phyloP scores from a whole-genome alignment of 1,140 invertebrate genomes.

The Drosophila lacertosa region DNA sequence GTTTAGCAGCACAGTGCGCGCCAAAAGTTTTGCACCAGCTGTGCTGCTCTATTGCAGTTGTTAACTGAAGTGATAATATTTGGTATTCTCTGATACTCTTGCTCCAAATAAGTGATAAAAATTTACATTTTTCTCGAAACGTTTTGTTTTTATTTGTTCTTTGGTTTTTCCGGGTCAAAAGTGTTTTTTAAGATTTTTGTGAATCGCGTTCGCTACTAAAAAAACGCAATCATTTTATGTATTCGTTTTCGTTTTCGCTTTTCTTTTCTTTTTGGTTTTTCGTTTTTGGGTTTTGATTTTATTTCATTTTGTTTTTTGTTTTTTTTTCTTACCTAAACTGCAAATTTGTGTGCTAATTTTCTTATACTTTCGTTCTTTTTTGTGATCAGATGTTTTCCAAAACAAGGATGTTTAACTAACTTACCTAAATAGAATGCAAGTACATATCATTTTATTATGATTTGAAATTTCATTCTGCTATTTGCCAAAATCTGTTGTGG shows the following conservation, averaged over 20 bases:
- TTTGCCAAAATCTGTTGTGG: constrained; percentile 32
- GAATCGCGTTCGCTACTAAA: constrained; percentile 82
- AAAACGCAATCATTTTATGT: constrained; percentile 74
- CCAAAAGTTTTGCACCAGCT: constrained; percentile 57
- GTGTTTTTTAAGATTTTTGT: constrained; percentile 68
- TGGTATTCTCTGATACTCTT: constrained; percentile 54
- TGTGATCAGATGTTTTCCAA: constrained; percentile 83
- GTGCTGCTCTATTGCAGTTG: constrained; percentile 72
- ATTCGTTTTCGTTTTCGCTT: constrained; percentile 46
- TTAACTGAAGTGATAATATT: constrained; percentile 55
- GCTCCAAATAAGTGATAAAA: constrained; percentile 84
- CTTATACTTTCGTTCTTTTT: constrained; percentile 44
- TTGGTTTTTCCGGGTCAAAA: constrained; percentile 47
- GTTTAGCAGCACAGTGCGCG: constrained; percentile 61
- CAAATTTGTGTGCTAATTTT: constrained; percentile 62
- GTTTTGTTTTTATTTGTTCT: constrained; percentile 51
- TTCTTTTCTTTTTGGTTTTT: constrained; percentile 40
- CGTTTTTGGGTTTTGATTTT: constrained; percentile 41
- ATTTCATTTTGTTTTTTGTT: constrained; percentile 26
- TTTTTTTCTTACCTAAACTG: constrained; percentile 67
- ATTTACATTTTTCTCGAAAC: constrained; percentile 65
- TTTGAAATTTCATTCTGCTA: constrained; percentile 14
- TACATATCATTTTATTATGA: constrained; percentile 10
- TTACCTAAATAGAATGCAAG: constrained; percentile 59
- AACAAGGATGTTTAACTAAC: constrained; percentile 82